These are phyloP conservation scores for Anhinga rufa DNA, from an alignment of 2,113 vertebrate genomes.

Conservation along the genomic window DNA sequence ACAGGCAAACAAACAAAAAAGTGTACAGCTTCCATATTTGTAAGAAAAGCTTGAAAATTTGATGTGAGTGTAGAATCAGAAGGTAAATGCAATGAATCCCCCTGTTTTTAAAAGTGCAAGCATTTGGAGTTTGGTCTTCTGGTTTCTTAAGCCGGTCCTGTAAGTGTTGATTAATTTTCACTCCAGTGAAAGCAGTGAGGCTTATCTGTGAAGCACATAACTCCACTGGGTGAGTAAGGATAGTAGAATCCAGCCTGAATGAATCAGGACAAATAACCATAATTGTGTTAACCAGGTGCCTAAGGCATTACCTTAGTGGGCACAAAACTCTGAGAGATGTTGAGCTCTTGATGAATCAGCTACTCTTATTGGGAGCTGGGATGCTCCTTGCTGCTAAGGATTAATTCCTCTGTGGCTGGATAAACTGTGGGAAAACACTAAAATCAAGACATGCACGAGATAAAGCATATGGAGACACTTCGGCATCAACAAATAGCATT, in stretches of 20 bases:
- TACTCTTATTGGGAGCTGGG: neutral
- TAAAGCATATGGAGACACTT: neutral
- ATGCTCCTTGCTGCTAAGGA: neutral
- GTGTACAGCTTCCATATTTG: neutral
- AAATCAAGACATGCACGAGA: neutral
- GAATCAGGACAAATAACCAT: conserved; percentile 38
- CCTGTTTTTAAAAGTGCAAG: neutral
- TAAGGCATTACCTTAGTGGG: neutral
- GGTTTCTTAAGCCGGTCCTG: neutral
- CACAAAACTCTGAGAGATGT: neutral
- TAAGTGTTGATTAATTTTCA: neutral
- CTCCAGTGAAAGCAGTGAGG: neutral
- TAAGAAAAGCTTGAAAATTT: neutral
- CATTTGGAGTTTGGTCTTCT: neutral
- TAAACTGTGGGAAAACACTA: neutral
- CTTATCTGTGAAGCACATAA: neutral
- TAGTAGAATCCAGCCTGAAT: neutral
- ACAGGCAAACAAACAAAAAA: neutral
- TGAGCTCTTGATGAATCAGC: neutral
- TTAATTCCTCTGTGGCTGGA: neutral
- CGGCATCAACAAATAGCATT: neutral
- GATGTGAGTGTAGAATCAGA: neutral
- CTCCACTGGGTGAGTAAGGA: neutral
- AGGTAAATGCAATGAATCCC: neutral
- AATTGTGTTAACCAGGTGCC: conserved; percentile 24